Conservation (phyloP, 2,797 vertebrate genomes). For the Labroides dimidiatus region DNA sequence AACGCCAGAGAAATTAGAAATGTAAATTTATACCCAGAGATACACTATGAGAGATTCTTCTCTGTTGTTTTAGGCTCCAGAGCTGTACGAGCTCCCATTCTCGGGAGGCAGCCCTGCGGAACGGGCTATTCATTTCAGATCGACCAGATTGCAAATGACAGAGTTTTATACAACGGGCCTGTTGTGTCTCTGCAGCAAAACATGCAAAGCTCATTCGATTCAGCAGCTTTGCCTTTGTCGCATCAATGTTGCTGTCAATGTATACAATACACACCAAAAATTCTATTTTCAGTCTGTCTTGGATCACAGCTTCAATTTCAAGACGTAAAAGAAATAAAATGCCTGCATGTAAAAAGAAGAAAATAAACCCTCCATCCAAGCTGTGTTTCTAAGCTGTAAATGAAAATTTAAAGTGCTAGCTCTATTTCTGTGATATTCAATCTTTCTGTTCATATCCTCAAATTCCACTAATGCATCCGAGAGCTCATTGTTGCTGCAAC, state of each 20-base stretch:
- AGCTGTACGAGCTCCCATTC: slow-evolving; percentile 72
- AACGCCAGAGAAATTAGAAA: slow-evolving; percentile 81
- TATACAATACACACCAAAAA: slow-evolving; percentile 32
- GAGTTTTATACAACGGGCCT: slow-evolving; percentile 73
- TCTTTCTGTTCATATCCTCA: slow-evolving; percentile 16
- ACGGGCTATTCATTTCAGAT: slow-evolving; percentile 79
- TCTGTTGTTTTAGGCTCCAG: slow-evolving; percentile 77
- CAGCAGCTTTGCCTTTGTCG: slow-evolving; percentile 44
- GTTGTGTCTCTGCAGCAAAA: slow-evolving; percentile 74
- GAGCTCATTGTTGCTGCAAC: slow-evolving; percentile 50
- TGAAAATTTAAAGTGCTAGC: slow-evolving; percentile 13
- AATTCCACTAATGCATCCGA: slow-evolving; percentile 26
- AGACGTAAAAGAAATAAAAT: slow-evolving; percentile 23
- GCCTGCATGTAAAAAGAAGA: slow-evolving; percentile 6
- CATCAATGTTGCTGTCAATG: slow-evolving; percentile 48
- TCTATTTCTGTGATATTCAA: slow-evolving; percentile 16
- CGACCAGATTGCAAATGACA: slow-evolving; percentile 80
- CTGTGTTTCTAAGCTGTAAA: slow-evolving; percentile 2
- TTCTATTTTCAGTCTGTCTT: slow-evolving; percentile 13
- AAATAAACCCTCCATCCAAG: background rate
- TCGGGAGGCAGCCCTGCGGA: slow-evolving; percentile 76
- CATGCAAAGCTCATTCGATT: slow-evolving; percentile 75
- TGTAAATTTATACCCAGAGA: slow-evolving; percentile 82
- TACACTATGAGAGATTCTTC: slow-evolving; percentile 78
- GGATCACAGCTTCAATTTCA: slow-evolving; percentile 36